phyloP scores from a whole-genome alignment of 1,140 invertebrate genomes.

The Wasmannia auropunctata region DNA sequence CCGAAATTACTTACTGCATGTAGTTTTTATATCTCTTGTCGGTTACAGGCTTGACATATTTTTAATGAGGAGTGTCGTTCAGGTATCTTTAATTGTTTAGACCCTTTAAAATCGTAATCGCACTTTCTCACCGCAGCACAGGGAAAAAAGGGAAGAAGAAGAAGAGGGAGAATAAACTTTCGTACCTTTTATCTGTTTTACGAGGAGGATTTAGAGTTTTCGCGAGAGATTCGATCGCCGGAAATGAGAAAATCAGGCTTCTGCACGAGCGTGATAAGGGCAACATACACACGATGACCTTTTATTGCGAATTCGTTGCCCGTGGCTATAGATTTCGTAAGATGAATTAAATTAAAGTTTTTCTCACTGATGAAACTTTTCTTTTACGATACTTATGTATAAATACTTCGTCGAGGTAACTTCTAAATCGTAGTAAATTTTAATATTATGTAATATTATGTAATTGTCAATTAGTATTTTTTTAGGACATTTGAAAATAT shows the following conservation, averaged over 20 bases:
- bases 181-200: conserved; percentile 38
- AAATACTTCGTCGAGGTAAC: not conserved
- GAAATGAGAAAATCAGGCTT: conserved; percentile 61
- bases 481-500: not conserved
- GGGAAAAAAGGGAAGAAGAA: not conserved
- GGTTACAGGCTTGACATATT: not conserved
- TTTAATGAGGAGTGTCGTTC: not conserved
- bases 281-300: conserved; percentile 24
- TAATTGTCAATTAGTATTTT: not conserved
- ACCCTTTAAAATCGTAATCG: not conserved
- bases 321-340: conserved; percentile 36
- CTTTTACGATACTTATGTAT: not conserved
- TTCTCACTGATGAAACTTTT: conserved; percentile 4
- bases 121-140: not conserved
- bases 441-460: not conserved
- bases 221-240: conserved; percentile 29
- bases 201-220: conserved; percentile 35
- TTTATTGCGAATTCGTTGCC: conserved; percentile 49
- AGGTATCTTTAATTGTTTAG: conserved; percentile 4
- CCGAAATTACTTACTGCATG: not conserved
- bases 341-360: conserved; percentile 16
- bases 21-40: conserved; percentile 4
- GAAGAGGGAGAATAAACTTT: not conserved
- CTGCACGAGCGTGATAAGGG: conserved; percentile 58
- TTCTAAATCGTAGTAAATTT: not conserved